These are phyloP conservation scores for Caenorhabditis sulstoni DNA, from an alignment of 2,888 invertebrate genomes.

Conservation along the genomic window DNA sequence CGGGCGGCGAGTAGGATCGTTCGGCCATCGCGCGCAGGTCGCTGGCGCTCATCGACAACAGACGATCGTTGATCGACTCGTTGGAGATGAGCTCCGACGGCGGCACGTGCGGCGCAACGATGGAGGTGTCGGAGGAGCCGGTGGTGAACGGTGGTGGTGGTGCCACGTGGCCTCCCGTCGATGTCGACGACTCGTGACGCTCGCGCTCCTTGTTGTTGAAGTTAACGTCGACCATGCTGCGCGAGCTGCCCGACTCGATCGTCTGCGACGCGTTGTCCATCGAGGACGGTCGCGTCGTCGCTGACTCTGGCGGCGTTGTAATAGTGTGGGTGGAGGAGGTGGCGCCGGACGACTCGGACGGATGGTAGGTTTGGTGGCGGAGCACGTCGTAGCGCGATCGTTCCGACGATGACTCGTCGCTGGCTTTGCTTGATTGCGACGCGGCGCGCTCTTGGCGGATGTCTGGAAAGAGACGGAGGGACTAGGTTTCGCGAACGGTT, in stretches of 20 bases:
- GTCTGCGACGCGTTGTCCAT: constrained; percentile 69
- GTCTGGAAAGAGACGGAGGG: constrained; percentile 49
- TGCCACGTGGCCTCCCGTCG: neutral
- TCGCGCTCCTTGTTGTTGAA: constrained; percentile 61
- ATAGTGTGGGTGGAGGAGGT: constrained; percentile 50
- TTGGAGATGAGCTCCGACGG: constrained; percentile 22
- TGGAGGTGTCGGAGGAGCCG: no score
- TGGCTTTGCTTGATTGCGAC: constrained; percentile 64
- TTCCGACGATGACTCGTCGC: constrained; percentile 34
- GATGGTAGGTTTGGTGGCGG: constrained; percentile 51
- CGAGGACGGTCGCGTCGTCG: constrained; percentile 58
- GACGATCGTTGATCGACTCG: constrained; percentile 40
- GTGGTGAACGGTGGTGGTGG: no score
- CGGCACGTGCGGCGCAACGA: no score
- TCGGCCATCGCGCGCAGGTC: constrained; percentile 46
- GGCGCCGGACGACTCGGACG: constrained; percentile 50
- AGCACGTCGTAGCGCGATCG: constrained; percentile 28
- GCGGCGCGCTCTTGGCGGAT: constrained; percentile 71
- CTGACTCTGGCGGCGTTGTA: constrained; percentile 43
- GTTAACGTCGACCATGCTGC: constrained; percentile 62
- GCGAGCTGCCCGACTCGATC: constrained; percentile 56
- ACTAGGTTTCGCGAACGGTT: no score
- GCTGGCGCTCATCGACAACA: constrained; percentile 44
- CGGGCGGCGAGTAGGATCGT: constrained; percentile 47
- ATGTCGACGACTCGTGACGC: constrained; percentile 39